Conservation (phyloP, 2,888 invertebrate species). For the Caenorhabditis imperialis region DNA sequence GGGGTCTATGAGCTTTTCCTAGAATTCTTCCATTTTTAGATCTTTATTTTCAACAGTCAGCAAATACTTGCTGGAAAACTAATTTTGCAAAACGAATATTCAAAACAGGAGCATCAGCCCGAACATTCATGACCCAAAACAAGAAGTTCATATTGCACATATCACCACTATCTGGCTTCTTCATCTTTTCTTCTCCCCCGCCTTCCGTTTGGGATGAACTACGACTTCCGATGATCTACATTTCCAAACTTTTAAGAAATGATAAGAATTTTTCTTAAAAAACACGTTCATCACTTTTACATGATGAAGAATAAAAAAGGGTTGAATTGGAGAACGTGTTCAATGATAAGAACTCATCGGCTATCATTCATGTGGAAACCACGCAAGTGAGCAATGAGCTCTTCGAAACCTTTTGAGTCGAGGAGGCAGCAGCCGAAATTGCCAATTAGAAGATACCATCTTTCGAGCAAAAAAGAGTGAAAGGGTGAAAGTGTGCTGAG, state of each 20-base stretch:
- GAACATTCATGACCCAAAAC: neutral
- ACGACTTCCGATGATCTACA: too few relatives aligned
- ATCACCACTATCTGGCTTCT: too few relatives aligned
- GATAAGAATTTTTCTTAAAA: too few relatives aligned
- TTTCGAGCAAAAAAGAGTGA: conserved; percentile 10
- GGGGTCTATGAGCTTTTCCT: neutral
- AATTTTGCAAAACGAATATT: too few relatives aligned
- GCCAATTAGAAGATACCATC: conserved; percentile 52
- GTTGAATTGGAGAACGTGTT: conserved; percentile 33
- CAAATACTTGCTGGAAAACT: conserved; percentile 3
- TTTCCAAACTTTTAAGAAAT: too few relatives aligned
- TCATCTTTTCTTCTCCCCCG: too few relatives aligned
- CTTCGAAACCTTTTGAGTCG: conserved; percentile 12
- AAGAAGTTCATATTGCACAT: neutral
- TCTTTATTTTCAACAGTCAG: too few relatives aligned
- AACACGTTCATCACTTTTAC: too few relatives aligned
- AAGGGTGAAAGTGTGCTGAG: conserved; percentile 4
- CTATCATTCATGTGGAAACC: conserved; percentile 41
- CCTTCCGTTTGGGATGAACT: too few relatives aligned
- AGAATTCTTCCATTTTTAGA: too few relatives aligned
- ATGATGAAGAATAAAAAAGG: too few relatives aligned
- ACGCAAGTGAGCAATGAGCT: conserved; percentile 46
- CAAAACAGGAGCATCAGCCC: too few relatives aligned
- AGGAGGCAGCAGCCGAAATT: conserved; percentile 8
- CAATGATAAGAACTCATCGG: neutral